A percentile compares a stretch with the other conserved stretches of the same genome.
phyloP scores from a whole-genome alignment of 2,113 vertebrate genomes.

The Crypturellus undulatus region DNA sequence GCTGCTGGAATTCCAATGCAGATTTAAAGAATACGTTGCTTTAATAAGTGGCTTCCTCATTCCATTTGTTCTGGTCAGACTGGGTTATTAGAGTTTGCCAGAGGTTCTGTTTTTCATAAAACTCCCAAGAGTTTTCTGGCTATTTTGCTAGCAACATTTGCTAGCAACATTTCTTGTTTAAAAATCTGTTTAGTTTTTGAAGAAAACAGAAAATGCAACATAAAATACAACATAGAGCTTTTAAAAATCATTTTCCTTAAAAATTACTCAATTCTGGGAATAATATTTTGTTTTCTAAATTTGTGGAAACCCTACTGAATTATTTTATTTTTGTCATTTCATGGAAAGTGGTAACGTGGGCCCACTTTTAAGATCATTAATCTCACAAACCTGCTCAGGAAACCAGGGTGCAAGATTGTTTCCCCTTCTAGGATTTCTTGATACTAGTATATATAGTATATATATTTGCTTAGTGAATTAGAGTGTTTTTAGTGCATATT shows the following conservation, averaged over 20 bases:
- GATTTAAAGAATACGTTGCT: neutral
- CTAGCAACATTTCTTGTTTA: neutral
- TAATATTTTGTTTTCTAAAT: neutral
- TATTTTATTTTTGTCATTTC: neutral
- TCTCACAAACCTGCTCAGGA: neutral
- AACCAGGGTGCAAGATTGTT: rapidly evolving
- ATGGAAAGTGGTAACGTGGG: neutral
- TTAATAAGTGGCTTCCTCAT: neutral
- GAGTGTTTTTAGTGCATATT: too few species aligned
- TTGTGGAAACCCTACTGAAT: neutral
- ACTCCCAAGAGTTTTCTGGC: neutral
- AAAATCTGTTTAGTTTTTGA: neutral
- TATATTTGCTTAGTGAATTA: too few species aligned
- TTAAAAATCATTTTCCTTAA: neutral
- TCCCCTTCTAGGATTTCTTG: neutral
- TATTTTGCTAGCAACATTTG: neutral
- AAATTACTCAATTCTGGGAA: neutral
- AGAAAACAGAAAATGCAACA: neutral
- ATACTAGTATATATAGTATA: too few species aligned
- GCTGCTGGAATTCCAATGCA: neutral
- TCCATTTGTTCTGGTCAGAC: neutral
- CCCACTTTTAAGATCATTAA: neutral
- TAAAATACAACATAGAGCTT: neutral
- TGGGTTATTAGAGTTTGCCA: neutral
- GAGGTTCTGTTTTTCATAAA: neutral